phyloP scores from a whole-genome alignment of 2,888 invertebrate genomes.

The Perithous albicinctus region DNA sequence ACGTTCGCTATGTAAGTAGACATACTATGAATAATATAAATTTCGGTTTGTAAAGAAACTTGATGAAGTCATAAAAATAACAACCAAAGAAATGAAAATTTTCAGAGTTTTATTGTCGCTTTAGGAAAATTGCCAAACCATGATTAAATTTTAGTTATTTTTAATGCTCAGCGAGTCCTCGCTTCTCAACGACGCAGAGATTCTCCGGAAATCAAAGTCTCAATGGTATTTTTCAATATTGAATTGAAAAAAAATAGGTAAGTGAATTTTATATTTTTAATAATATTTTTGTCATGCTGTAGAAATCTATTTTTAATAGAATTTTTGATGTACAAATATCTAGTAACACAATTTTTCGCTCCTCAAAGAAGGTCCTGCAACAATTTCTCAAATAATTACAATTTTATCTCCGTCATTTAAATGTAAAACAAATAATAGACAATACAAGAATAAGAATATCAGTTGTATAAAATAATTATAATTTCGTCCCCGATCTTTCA shows the following conservation, averaged over 20 bases:
- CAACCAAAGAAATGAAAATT: slow-evolving; percentile 28
- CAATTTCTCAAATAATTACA: too few species aligned
- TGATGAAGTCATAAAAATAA: slow-evolving; percentile 56
- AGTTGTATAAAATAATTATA: not conserved
- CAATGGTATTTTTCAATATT: not conserved
- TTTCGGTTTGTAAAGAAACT: slow-evolving; percentile 57
- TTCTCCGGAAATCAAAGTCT: not conserved
- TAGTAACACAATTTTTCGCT: too few species aligned
- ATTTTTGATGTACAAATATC: too few species aligned
- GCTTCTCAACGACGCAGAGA: not conserved
- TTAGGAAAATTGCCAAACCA: slow-evolving; percentile 2
- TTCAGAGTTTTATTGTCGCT: slow-evolving; percentile 33
- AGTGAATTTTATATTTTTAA: not conserved
- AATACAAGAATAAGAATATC: too few species aligned
- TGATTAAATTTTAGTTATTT: not conserved
- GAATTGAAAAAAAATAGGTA: slow-evolving; percentile 2
- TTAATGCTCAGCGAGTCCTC: not conserved
- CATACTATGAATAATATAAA: slow-evolving; percentile 69
- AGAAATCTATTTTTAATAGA: too few species aligned
- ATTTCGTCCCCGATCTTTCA: not conserved
- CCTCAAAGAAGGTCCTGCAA: too few species aligned
- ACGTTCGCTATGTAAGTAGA: slow-evolving; percentile 74
- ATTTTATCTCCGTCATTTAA: too few species aligned
- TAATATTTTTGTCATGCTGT: too few species aligned
- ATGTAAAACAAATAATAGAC: too few species aligned